phyloP scores from a whole-genome alignment of 2,888 invertebrate species.

The Orchestes rusci region DNA sequence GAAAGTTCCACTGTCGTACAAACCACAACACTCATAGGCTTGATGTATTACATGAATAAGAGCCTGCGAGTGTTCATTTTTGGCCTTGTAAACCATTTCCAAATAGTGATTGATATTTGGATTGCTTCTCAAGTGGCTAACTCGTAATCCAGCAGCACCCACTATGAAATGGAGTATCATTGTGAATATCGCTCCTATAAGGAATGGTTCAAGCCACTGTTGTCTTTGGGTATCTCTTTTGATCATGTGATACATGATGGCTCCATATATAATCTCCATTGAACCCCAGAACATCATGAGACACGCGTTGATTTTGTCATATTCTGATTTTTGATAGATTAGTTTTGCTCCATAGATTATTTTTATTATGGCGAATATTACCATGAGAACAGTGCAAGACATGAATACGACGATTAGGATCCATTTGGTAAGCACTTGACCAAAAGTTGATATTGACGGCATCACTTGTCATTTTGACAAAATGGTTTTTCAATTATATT shows the following conservation, averaged over 20 bases:
- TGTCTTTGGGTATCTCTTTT: conserved; percentile 7
- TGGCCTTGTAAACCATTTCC: conserved; percentile 4
- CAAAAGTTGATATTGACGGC: neutral
- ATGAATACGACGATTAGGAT: conserved; percentile 16
- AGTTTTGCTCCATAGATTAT: conserved; percentile 9
- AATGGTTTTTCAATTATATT: no score
- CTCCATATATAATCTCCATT: conserved; percentile 4
- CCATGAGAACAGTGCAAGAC: conserved; percentile 5
- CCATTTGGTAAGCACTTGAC: conserved; percentile 12
- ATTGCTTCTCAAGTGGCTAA: neutral
- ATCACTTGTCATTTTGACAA: no score
- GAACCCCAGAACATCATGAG: conserved; percentile 6
- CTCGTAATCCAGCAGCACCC: conserved; percentile 9
- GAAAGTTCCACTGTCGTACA: conserved; percentile 6
- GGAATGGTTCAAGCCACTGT: conserved; percentile 11
- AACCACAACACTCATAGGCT: conserved; percentile 13
- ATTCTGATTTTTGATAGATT: conserved; percentile 9
- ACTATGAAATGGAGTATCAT: no score
- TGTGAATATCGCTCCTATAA: conserved; percentile 3
- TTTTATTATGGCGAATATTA: conserved; percentile 6
- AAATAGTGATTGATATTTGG: conserved; percentile 9
- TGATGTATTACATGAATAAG: conserved; percentile 8
- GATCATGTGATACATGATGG: conserved; percentile 7
- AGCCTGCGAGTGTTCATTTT: neutral
- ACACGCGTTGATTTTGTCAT: conserved; percentile 8